Evolutionary conservation across 2,888 invertebrate genomes (phyloP), one percentile per base, ranked within the genome.

Genomic region (Sthenelais limicola): DNA sequence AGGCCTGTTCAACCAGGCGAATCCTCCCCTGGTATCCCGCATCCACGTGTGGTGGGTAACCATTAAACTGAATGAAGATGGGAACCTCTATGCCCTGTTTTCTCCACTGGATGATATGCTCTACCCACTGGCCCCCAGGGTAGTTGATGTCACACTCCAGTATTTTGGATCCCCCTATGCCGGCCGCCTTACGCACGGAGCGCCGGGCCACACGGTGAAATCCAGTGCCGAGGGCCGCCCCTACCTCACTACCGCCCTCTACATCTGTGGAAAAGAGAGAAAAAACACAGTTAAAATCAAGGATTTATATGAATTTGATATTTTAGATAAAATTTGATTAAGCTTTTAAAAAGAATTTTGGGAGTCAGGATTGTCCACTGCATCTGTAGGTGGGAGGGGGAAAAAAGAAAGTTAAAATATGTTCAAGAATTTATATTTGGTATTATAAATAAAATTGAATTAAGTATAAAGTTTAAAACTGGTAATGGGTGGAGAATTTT

Each of bases 51-150:
- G 97, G 95, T 82, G 96, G 96, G 90, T 97, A 97, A 88, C 95
- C 95, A 90, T 96, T 96, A 92, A 96, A 97, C 94, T 96, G 96
- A 90, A 97, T 96, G 91, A 96, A 97, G 89, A 97, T 96, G 83
- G 97, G 96, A 90, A 95, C 94, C 91, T 96, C 95, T 91, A 95
- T 93, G 88, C 95, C 96, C 94, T 96, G 95, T 93, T 97, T 97
- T 93, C 95, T 95, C 97, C 97, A 98, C 92, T 96, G 96, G 90
- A 97, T 93, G 91, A 97, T 96, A 91, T 96, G 96, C 90, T 96
- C 95, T 91, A 96, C 95, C 88, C 95, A 94, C 90, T 94, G 93
- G 90, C 95, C 94, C 90, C 95, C 94, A 89, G 96, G 95, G 90
- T 96, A 97, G 90, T 96, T 95, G 90, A 97, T 95, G 91, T 95